These are phyloP conservation scores for Agrochola macilenta DNA, from an alignment of 2,888 invertebrate species.

Conservation along the genomic window DNA sequence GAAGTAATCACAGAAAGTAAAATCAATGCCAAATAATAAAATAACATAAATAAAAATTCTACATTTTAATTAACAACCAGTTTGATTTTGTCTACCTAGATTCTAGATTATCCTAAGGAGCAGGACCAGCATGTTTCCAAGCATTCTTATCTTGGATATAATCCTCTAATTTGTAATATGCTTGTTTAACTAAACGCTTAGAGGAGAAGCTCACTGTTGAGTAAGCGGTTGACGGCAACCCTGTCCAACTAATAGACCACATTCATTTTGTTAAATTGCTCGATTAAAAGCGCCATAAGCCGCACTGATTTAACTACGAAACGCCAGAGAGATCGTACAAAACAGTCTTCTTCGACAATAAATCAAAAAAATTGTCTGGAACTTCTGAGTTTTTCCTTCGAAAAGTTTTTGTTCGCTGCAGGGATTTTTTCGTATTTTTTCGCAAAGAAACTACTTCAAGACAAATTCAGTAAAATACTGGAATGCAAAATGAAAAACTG, in stretches of 20 bases:
- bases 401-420: conserved; percentile 44
- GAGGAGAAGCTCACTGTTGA: conserved; percentile 53
- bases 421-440: conserved; percentile 30
- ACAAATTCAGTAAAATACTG: conserved; percentile 28
- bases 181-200: conserved; percentile 53
- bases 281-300: conserved; percentile 82
- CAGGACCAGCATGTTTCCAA: too few relatives aligned
- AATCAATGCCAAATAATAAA: too few relatives aligned
- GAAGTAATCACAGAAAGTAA: too few relatives aligned
- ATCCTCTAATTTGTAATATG: too few relatives aligned
- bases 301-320: conserved; percentile 72
- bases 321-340: conserved; percentile 55
- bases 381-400: conserved; percentile 43
- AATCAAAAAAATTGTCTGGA: conserved; percentile 53
- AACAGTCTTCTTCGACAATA: conserved; percentile 60
- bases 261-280: conserved; percentile 83
- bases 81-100: too few relatives aligned
- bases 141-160: too few relatives aligned
- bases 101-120: too few relatives aligned
- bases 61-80: too few relatives aligned
- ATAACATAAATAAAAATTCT: too few relatives aligned
- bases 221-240: conserved; percentile 61
- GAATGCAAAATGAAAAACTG: conserved; percentile 14
- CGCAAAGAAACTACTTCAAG: conserved; percentile 31
- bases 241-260: conserved; percentile 73